Evolutionary conservation across 2,113 vertebrate species (phyloP), one percentile per base, ranked within the genome.

Genomic region (Suricata suricatta): DNA sequence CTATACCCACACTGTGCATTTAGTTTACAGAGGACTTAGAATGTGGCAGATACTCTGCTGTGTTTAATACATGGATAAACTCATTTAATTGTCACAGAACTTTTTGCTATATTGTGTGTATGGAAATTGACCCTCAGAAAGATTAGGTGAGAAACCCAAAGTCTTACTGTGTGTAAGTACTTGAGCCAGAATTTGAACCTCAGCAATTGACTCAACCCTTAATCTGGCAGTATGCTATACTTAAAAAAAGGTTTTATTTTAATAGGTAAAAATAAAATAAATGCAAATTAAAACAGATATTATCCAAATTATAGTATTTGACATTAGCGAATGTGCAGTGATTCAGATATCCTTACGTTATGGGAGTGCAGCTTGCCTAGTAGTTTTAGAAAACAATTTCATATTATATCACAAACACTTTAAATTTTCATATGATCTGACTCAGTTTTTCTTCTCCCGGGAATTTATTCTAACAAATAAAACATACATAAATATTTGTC

Each of bases 401-500:
- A 68, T 35, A 66, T 80, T 68, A 52, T 82, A n/a, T 47, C 8
- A 68, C 90, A 68, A 96, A 79, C 35, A 89, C 14, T 66, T 90
- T 79, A 90, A 92, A 92, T 79, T 50, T 87, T 63, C 66, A 74
- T 68, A 77, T 90, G 80, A 44, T 79, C 86, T 93, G 80, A 69
- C 88, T 63, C 13, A 47, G 38, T 63, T 60, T 90, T 88, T 86
- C n/a, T 38, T 92, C 64, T 94, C 84, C 81, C 35, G 93, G 64
- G n/a, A 94, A 94, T 93, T 83, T 96, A 93, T 84, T 94, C 69
- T 96, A 84, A 72, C 10, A 8, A 90, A n/a, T 76, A 69, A 69
- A 96, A 66, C 8, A 72, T 7, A 81, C 47, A 80, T 69, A 76
- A 90, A 83, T 21, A 63, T 88, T 80, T 90, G 25, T 88, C 71